Evolutionary conservation across 2,113 vertebrate genomes (phyloP).

Genomic region (Sphaerodactylus townsendi): DNA sequence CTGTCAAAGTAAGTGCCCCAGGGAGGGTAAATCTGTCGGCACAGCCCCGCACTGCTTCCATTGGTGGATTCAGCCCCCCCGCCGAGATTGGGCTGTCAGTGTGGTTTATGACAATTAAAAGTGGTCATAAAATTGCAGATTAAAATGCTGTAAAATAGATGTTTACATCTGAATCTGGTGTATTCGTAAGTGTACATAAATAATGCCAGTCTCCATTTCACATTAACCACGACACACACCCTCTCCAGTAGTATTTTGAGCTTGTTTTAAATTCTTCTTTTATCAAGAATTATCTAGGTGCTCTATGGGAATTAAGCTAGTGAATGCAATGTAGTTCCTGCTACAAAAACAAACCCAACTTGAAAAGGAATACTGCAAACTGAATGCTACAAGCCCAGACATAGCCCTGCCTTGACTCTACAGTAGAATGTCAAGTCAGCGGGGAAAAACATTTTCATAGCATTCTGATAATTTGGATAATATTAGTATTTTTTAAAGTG

Average conservation of each 20-base stretch:
- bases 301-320: not conserved
- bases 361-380: not conserved
- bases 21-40: no score
- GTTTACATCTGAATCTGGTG: not conserved
- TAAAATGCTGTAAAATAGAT: not conserved
- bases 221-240: not conserved
- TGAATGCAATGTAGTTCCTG: not conserved
- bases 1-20: no score
- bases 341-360: not conserved
- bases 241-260: not conserved
- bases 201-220: not conserved
- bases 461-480: not conserved
- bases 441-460: not conserved
- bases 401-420: not conserved
- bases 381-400: not conserved
- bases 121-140: not conserved
- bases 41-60: no score
- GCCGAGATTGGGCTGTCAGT: no score
- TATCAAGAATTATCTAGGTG: not conserved
- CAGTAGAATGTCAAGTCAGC: not conserved
- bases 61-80: no score
- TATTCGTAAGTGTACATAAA: not conserved
- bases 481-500: not conserved
- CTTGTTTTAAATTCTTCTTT: not conserved
- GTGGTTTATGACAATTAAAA: not conserved